Evolutionary conservation across 2,797 vertebrate species (phyloP), one percentile per base, ranked within the genome.

Genomic region (Anabas testudineus): DNA sequence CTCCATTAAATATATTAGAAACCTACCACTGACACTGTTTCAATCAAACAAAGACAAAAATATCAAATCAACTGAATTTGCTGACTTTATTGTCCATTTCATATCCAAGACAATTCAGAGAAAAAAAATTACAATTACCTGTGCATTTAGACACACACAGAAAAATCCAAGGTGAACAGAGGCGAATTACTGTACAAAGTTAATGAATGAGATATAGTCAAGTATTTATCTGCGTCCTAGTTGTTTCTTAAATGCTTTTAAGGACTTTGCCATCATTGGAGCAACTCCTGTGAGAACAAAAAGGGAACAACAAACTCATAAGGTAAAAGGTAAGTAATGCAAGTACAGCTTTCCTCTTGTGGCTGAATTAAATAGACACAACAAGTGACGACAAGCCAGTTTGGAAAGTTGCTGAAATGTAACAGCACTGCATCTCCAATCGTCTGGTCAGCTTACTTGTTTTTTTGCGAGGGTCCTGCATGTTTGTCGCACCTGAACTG

Each of bases 261-360:
- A 79, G 48, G 95, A 94, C 87, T 96, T 97, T 59, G 91, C 95
- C 96, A 97, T 97, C 87, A 96, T 96, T 68, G 96, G 96, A 73
- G 94, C 95, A 14, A 96, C 91, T 93, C 91, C 96, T 97, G 83
- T 64, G 16, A 73, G 30, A 67, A 74, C 9, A 65, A 62, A 2
- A 62, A 51, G 13, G 14, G 7, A 8, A 53, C 56, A 46, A 53
- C 53, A 36, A 45, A 21, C 32, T 41, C 42, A 22, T 58, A 16
- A 60, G 28, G 4, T 67, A n/a, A n/a, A n/a, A n/a, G n/a, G n/a
- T n/a, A n/a, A n/a, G n/a, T n/a, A n/a, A n/a, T n/a, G n/a, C n/a
- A n/a, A n/a, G n/a, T n/a, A n/a, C n/a, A n/a, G n/a, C n/a, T n/a
- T n/a, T n/a, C n/a, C n/a, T n/a, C n/a, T n/a, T n/a, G 28, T 18